Base-by-base conservation (phyloP, 1,140 invertebrate genomes). In the Drosophila ficusphila region DNA sequence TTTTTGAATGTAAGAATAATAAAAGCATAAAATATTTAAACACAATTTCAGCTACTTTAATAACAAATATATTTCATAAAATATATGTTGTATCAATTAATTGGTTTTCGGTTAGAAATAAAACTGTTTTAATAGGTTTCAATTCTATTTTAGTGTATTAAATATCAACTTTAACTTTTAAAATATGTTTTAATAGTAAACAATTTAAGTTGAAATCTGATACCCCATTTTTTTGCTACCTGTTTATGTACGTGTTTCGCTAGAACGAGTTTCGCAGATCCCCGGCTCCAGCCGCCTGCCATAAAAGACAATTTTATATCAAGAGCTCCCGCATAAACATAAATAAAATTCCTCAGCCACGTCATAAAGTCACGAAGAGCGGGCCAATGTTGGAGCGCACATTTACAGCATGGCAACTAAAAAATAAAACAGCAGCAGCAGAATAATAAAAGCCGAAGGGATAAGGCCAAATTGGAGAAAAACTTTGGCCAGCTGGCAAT, bases 401-500 rank as follows among this genome's bases (percentile, higher is more conserved):
- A 33, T 62, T 62, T 61, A 61, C 54, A 44, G 56, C 54, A 16
- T 23, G 29, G 60, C 25, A 65, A 39, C 61, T 65, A 41, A 67
- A 53, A 52, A 69, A 23, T 3, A 46, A 33, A 33, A 33, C 39
- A 29, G 11, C 12, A 44, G 2, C 12, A 29, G 27, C 51, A 34
- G 75, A 54, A 65, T 46, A 54, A 52, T 54, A 74, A 54, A 56
- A 62, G 9, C 51, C 39, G 44, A 58, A 36, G 67, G 42, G 42
- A 58, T 70, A 70, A 58, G 41, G 53, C 47, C 41, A 62, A 72
- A 62, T 62, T 72, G 69, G 38, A 46, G 57, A 61, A 44, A 62
- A 85, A 86, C 34, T 85, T 83, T 75, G 57, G 44, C 61, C 76
- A 85, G 71, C 76, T 86, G 69, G 81, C 79, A 85, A 85, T 85